phyloP scores from a whole-genome alignment of 2,113 vertebrate genomes.

The Paraplagusia blochii region DNA sequence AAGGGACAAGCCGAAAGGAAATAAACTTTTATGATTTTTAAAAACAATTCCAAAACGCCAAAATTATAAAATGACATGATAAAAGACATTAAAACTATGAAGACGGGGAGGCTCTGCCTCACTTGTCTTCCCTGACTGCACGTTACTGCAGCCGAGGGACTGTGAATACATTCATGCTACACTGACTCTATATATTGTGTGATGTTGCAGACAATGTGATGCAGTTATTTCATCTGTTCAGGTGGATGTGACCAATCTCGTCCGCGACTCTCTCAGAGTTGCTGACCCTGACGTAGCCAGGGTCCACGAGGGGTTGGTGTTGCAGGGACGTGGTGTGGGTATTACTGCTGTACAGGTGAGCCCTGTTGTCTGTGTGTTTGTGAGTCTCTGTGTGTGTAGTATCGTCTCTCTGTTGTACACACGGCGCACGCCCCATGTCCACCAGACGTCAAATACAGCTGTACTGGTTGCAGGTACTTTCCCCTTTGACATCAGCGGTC shows the following conservation, averaged over 20 bases:
- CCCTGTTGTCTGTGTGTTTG: neutral
- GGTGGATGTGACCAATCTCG: conserved; percentile 87
- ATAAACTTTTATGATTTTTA: no score
- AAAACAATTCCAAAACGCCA: no score
- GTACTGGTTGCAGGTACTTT: conserved; percentile 82
- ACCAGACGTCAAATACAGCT: neutral
- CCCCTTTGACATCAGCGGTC: conserved; percentile 85
- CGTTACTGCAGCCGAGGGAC: no score
- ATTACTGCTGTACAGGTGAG: conserved; percentile 87
- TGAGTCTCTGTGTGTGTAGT: neutral
- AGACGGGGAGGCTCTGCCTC: no score
- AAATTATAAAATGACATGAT: no score
- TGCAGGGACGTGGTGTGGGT: conserved; percentile 85
- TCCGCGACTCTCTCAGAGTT: conserved; percentile 83
- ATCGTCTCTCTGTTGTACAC: neutral
- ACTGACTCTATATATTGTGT: no score
- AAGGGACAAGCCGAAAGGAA: no score
- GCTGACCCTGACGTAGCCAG: conserved; percentile 81
- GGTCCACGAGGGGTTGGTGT: conserved; percentile 78
- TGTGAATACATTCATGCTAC: no score
- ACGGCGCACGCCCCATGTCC: neutral
- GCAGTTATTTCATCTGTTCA: conserved; percentile 19
- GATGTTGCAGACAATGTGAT: neutral
- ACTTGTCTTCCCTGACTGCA: no score
- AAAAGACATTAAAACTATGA: no score